Conservation (phyloP, 1,140 invertebrate genomes). For the Heliconius hermathena region DNA sequence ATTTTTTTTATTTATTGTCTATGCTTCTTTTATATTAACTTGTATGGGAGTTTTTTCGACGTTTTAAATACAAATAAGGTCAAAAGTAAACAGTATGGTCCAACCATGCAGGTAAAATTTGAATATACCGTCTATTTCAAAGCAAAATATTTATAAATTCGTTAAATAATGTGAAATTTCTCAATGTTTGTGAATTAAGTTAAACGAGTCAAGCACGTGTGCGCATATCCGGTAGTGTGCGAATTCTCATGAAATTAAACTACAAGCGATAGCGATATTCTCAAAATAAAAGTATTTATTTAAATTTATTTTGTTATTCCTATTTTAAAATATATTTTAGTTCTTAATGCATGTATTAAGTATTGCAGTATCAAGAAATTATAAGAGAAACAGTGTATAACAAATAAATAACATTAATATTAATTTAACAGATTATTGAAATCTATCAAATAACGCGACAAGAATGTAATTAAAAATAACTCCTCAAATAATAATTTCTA, state of each 20-base stretch:
- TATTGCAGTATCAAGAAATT: too few species aligned
- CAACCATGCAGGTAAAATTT: background rate
- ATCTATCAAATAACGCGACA: too few species aligned
- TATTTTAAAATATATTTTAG: too few species aligned
- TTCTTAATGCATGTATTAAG: too few species aligned
- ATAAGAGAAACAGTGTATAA: too few species aligned
- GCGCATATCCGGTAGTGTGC: slow-evolving; percentile 36
- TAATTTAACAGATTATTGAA: too few species aligned
- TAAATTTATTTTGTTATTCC: too few species aligned
- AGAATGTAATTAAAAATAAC: too few species aligned
- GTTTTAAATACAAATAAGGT: background rate
- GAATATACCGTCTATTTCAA: too few species aligned
- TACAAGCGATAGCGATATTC: background rate
- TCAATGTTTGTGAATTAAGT: background rate
- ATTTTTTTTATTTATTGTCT: background rate
- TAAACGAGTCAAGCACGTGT: slow-evolving; percentile 24
- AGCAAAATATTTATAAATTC: background rate
- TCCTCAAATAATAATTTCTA: too few species aligned
- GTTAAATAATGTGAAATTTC: background rate
- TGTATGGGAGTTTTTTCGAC: background rate
- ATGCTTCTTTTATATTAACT: background rate
- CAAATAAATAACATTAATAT: too few species aligned
- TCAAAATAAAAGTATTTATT: too few species aligned
- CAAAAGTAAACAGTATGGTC: background rate
- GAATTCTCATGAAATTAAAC: background rate